Percentiles rank a stretch among this genome's conserved stretches.
Evolutionary conservation across 1,140 invertebrate species (phyloP).

Genomic region (Bombyx mori): DNA sequence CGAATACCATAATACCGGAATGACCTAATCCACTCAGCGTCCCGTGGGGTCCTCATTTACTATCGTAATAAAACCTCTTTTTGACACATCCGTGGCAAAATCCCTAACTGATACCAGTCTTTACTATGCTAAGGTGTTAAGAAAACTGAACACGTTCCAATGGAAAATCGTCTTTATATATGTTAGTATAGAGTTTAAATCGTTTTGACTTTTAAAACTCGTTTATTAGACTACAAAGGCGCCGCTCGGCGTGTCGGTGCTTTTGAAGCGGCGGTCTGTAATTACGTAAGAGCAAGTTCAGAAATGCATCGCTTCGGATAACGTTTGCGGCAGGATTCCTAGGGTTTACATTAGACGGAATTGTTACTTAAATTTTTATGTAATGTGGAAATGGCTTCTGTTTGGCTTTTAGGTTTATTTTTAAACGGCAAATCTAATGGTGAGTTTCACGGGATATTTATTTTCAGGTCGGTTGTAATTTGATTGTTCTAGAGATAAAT

Average conservation of each 20-base stretch:
- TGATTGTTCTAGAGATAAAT: too few species aligned
- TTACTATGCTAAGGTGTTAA: conserved; percentile 61
- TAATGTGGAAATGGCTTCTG: too few species aligned
- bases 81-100: conserved; percentile 68
- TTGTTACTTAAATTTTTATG: too few species aligned
- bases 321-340: conserved; percentile 2
- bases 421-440: too few species aligned
- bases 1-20: conserved; percentile 10
- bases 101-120: conserved; percentile 64
- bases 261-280: conserved; percentile 33
- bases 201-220: conserved; percentile 14
- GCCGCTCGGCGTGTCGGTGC: conserved; percentile 50
- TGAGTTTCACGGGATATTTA: too few species aligned
- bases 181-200: conserved; percentile 14
- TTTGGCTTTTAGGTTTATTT: too few species aligned
- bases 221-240: conserved; percentile 64
- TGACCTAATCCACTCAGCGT: conserved; percentile 40
- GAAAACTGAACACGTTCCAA: conserved; percentile 19
- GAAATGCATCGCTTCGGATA: background rate
- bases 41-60: conserved; percentile 56
- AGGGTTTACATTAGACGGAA: conserved; percentile 4
- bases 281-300: conserved; percentile 7
- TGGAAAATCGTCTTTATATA: conserved; percentile 11
- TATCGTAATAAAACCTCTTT: conserved; percentile 59
- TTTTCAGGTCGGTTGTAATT: too few species aligned